Evolutionary conservation across 2,888 invertebrate genomes (phyloP), one percentile per base, ranked within the genome.

Genomic region (Rhabditoides inermis): DNA sequence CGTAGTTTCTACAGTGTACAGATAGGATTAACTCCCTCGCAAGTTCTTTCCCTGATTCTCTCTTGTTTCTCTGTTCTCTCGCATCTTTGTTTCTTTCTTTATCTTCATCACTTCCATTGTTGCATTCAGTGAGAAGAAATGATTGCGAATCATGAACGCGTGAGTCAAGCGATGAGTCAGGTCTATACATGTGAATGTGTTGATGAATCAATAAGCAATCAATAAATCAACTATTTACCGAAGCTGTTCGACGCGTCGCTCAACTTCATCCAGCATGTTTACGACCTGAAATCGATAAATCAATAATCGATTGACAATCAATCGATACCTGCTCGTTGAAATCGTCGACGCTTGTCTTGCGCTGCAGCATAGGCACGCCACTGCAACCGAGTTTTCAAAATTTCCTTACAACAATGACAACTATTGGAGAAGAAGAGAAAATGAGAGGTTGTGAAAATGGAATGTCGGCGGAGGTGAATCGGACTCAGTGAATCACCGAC

Each of bases 241-340:
- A 40, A 69, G 48, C 39, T 66, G 53, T 30, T 69, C 69, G 18
- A 69, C 70, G 25, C 70, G 53, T 20, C 56, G 37, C 54, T 69
- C 69, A 12, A 69, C 60, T 12, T 70, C 70, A 45, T 69, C 69
- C 48, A 69, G 42, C 59, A 69, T 53, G 30, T 55, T 49, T n/a
- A 71, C 54, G 35, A 69, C 47, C 41, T 69, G n/a, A n/a, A n/a
- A n/a, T n/a, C n/a, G n/a, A n/a, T n/a, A n/a, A n/a, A n/a, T n/a
- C n/a, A n/a, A n/a, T n/a, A n/a, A n/a, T n/a, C n/a, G n/a, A n/a
- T n/a, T n/a, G n/a, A n/a, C n/a, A n/a, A n/a, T n/a, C n/a, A n/a
- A n/a, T n/a, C n/a, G n/a, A n/a, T n/a, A n/a, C n/a, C n/a, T n/a
- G 63, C 3, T 70, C 65, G 48, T 56, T 58, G 55, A 63, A 61